These are phyloP conservation scores for Leptothorax acervorum DNA, from an alignment of 2,888 invertebrate species.

Conservation along the genomic window DNA sequence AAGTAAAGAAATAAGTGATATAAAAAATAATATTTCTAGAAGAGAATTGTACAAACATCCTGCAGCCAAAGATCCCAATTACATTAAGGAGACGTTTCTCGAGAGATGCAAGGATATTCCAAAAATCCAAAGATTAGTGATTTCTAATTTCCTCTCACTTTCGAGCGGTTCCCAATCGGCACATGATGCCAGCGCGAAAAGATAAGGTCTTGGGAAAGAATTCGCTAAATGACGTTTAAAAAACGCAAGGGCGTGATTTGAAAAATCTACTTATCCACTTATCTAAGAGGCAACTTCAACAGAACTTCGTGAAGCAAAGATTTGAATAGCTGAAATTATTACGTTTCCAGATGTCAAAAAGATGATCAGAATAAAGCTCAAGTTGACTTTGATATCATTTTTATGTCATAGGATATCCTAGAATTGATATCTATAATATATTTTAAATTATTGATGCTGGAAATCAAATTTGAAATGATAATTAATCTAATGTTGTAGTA, in stretches of 20 bases:
- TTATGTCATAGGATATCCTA: neutral
- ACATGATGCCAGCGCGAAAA: conserved; percentile 38
- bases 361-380: neutral
- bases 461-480: neutral
- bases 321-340: conserved; percentile 1
- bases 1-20: neutral
- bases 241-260: neutral
- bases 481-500: neutral
- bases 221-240: conserved; percentile 9
- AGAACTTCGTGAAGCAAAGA: neutral
- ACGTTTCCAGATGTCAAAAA: conserved; percentile 3
- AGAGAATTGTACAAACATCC: neutral
- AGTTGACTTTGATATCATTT: neutral
- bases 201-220: conserved; percentile 20
- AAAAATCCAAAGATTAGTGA: conserved; percentile 17
- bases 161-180: conserved; percentile 34
- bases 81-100: neutral
- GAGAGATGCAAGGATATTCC: conserved; percentile 4
- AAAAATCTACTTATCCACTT: neutral
- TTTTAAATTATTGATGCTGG: neutral
- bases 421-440: neutral
- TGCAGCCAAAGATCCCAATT: neutral
- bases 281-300: conserved; percentile 14
- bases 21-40: neutral
- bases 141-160: conserved; percentile 49